Evolutionary conservation across 1,140 invertebrate genomes (phyloP), one percentile per base, ranked within the genome.

Genomic region (Pseudomyrmex dendroicus): DNA sequence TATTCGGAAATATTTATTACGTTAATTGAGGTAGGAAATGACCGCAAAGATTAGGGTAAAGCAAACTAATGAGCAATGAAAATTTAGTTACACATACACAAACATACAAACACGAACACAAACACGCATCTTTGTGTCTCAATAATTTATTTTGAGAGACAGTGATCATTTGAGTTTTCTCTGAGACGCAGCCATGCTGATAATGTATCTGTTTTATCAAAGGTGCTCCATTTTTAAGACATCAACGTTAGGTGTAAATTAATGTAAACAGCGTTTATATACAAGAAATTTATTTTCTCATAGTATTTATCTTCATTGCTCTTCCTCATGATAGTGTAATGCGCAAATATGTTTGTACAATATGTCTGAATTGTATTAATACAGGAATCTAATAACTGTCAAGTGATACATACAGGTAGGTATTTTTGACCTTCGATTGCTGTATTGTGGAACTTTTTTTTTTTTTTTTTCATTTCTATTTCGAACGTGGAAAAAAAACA

Each of bases 141-240:
- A 50, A 48, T 76, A 63, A 83, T 62, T 82, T 20, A 35, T 35
- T 5, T 35, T 9, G 35, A 57, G 5, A n/a, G 9, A 68, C 8
- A 35, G 3, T 48, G 8, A 44, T 17, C 7, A 9, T 54, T 25
- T 50, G 22, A 10, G 35, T 54, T 67, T 20, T 46, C 48, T 76
- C 67, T 76, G 22, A 73, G 74, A 46, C 35, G n/a, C 78, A 88
- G 83, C 61, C 83, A 88, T 88, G 83, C 77, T 88, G 88, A 87
- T 70, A 70, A 73, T 70, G 80, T 44, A 73, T 82, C 68, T 85
- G 63, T 84, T 83, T 88, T 68, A 77, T 67, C 35, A 48, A 88
- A 82, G 87, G 86, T 88, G 87, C 87, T 88, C 77, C 67, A 74
- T 88, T 88, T 88, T 85, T 88, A 85, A 57, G 76, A 85, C 52